Evolutionary conservation across 2,113 vertebrate species (phyloP), one percentile per base, ranked within the genome.

Genomic region (Percina caprodes): DNA sequence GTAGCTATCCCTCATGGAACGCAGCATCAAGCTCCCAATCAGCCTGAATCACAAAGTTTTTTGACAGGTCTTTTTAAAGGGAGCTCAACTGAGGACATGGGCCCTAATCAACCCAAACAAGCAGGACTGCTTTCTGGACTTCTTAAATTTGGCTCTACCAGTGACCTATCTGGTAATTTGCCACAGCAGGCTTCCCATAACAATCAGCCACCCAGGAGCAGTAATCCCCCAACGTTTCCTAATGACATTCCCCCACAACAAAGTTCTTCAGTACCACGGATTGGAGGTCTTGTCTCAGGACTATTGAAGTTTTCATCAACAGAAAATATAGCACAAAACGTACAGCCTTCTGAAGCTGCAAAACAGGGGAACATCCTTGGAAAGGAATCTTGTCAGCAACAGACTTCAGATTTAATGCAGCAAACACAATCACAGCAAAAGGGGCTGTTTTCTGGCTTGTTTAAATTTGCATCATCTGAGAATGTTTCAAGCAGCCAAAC

Each of bases 231-330:
- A 66, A 82, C 72, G 16, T 58, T 67, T 55, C 13, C 77, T 54
- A 70, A 72, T 65, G 85, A 87, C 10, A 58, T 75, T 76, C 48
- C 55, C 18, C 39, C 35, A 48, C 90, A 89, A 62, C 89, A 93
- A 80, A 86, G 45, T 75, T 74, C 61, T 39, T 69, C 86, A 26
- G 16, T 77, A 71, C 19, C 80, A 61, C 90, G 81, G 9, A 76
- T 63, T 14, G 86, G 85, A 46, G 89, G 88, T 0, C 55, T 88
- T 86, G 42, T 93, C 46, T 86, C 92, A 52, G 91, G 89, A 6
- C 35, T 94, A 68, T 89, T 96, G 86, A 97, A 94, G 80, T 94
- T 94, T 92, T 92, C 95, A 78, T 96, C 96, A 80, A 86, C 90
- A 59, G 94, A 96, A 88, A 95, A 94, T 71, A 21, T 89, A 23